These are phyloP conservation scores for Dufourea novaeangliae DNA, from an alignment of 1,140 invertebrate species.

Conservation along the genomic window DNA sequence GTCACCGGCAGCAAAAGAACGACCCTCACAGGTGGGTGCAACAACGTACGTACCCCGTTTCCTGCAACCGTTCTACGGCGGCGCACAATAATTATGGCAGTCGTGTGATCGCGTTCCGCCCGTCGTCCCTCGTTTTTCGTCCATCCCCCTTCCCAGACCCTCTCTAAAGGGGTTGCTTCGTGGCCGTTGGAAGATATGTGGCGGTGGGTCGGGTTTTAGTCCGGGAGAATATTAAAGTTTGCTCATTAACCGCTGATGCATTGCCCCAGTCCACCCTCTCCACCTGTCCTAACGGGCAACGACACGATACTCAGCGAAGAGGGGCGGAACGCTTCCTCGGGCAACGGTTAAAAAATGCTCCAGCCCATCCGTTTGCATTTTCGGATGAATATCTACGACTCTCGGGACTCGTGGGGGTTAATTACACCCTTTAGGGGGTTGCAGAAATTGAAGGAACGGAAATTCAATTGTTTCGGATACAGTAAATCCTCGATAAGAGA, in stretches of 20 bases:
- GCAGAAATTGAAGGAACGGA: too few species aligned
- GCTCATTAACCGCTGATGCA: conserved; percentile 71
- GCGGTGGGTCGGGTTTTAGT: conserved; percentile 57
- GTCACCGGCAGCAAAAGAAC: conserved; percentile 16
- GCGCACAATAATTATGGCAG: conserved; percentile 62
- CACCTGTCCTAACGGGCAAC: background rate
- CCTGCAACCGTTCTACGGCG: conserved; percentile 44
- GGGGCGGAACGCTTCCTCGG: background rate
- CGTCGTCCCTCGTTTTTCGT: conserved; percentile 4
- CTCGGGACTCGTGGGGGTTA: background rate
- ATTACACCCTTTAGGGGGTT: background rate
- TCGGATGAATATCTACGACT: background rate
- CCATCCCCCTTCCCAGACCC: background rate
- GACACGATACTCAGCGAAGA: conserved; percentile 26
- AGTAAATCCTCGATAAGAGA: too few species aligned
- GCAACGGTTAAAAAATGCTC: conserved; percentile 36
- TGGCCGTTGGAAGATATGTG: conserved; percentile 55
- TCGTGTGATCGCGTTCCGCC: conserved; percentile 52
- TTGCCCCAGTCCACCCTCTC: conserved; percentile 54
- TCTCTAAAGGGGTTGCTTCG: conserved; percentile 47
- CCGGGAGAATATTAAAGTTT: conserved; percentile 70
- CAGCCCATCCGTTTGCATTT: conserved; percentile 1
- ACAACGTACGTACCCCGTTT: conserved; percentile 19
- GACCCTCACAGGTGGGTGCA: background rate
- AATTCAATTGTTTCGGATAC: background rate